Evolutionary conservation across 2,888 invertebrate species (phyloP), one percentile per base, ranked within the genome.

Genomic region (Watsonalla binaria): DNA sequence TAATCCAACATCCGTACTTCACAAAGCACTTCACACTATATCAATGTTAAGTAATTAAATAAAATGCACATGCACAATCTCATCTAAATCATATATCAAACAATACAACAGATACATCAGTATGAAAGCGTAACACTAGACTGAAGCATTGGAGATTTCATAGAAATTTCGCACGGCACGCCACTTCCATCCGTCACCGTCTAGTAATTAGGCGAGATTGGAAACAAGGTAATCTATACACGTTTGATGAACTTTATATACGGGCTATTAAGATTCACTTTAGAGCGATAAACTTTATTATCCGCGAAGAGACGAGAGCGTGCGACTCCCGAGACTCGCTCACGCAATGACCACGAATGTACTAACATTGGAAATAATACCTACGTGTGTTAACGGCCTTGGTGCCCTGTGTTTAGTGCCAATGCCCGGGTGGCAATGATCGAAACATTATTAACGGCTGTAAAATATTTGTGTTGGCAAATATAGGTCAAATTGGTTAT

Each of bases 101-200:
- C 46, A 14, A 49, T 46, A 50, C 45, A 45, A 51, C 35, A 59
- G 46, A 64, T 42, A 59, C 46, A 64, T 66, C 66, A 68, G 63
- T 66, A 70, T 64, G 62, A 76, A 74, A 70, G 65, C 62, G 66
- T 66, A 59, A 68, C 68, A 70, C 70, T 71, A 73, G 55, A 72
- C 70, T 73, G 68, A 72, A 68, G 62, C 70, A 71, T 68, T 68
- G 74, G 79, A 82, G 74, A 84, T 84, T 82, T 84, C 82, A 82
- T 74, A 82, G 82, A 77, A 83, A 85, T 85, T 86, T 85, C 81
- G 76, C 84, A 83, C 80, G 78, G 72, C 82, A 82, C 80, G 78
- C 76, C 68, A 73, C 72, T 74, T 76, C 74, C 71, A 82, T 84
- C 80, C 83, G 83, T 86, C 84, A 81, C 78, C 75, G 82, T 79